Base-by-base conservation (phyloP, 2,888 invertebrate species). In the Sipunculus nudus region DNA sequence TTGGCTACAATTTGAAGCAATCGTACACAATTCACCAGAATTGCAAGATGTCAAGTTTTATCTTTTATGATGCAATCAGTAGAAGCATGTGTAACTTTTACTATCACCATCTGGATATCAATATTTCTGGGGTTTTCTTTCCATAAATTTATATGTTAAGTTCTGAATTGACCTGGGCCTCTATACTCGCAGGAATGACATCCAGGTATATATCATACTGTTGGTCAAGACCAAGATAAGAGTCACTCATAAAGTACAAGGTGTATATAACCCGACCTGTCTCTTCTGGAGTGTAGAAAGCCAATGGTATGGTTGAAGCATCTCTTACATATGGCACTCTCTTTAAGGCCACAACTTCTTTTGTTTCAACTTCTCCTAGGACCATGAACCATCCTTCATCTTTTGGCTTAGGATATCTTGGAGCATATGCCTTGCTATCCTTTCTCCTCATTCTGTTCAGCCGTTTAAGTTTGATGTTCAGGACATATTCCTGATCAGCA, bases 381-480 rank as follows among this genome's bases (percentile, higher is more conserved):
- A 94, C 88, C 1, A 96, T 79, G 84, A 97, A 91, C 98, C 98
- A 99, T 57, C 95, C 93, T 81, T 97, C 97, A 78, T 93, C 93
- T 85, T 97, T 98, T 38, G 91, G 90, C 81, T 96, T 96, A 1
- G 94, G 90, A 86, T 94, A 98, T 64, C 90, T 89, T 0, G 93
- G 92, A 62, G 93, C 90, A 63, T 90, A 85, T n/a, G 91, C 92
- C 72, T 86, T 86, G 29, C 88, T 88, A 75, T 82, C 79, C 29
- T 40, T 57, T 25, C 48, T 56, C 78, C 66, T 77, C n/a, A 59
- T 40, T 61, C 72, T 74, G 70, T 82, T 84, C 31, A 78, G 52
- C 39, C 84, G 70, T 6, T 40, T 63, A 13, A 86, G 69, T 31
- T 74, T 69, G 13, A 92, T 83, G 16, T 87, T 81, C 16, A 92